Conservation (phyloP, 2,888 invertebrate genomes). For the Andrena minutula region DNA sequence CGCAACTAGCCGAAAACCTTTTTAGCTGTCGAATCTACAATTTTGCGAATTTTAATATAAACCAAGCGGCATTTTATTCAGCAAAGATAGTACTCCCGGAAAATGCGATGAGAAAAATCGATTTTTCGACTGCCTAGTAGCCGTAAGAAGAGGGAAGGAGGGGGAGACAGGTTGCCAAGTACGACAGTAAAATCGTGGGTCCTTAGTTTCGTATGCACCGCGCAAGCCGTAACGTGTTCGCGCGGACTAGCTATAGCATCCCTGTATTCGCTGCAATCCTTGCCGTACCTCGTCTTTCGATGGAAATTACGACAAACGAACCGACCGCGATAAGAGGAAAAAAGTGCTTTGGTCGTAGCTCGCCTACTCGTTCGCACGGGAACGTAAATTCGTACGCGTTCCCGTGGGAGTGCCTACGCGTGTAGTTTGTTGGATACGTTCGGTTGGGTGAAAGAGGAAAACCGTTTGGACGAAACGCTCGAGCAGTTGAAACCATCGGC, state of each 20-base stretch:
- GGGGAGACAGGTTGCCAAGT: not conserved
- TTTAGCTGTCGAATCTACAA: too few species aligned
- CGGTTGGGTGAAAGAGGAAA: not conserved
- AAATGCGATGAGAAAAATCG: too few species aligned
- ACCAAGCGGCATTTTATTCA: too few species aligned
- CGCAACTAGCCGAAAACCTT: too few species aligned
- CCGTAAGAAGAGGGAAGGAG: not conserved
- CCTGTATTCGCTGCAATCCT: not conserved
- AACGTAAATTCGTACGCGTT: not conserved
- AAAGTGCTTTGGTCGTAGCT: not conserved
- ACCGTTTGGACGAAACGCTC: not conserved
- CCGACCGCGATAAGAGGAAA: conserved; percentile 2
- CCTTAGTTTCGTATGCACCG: not conserved
- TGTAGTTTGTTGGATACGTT: not conserved
- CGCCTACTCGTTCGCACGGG: not conserved
- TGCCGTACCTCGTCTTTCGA: not conserved
- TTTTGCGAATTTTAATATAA: too few species aligned
- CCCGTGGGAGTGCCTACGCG: not conserved
- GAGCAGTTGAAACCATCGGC: not conserved
- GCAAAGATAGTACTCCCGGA: too few species aligned
- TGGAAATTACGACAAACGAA: conserved; percentile 2
- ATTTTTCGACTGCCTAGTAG: too few species aligned
- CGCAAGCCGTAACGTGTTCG: not conserved
- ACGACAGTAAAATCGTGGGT: not conserved
- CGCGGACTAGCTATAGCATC: not conserved